Evolutionary conservation across 2,113 vertebrate species (phyloP).

Genomic region (Chaetura pelagica): DNA sequence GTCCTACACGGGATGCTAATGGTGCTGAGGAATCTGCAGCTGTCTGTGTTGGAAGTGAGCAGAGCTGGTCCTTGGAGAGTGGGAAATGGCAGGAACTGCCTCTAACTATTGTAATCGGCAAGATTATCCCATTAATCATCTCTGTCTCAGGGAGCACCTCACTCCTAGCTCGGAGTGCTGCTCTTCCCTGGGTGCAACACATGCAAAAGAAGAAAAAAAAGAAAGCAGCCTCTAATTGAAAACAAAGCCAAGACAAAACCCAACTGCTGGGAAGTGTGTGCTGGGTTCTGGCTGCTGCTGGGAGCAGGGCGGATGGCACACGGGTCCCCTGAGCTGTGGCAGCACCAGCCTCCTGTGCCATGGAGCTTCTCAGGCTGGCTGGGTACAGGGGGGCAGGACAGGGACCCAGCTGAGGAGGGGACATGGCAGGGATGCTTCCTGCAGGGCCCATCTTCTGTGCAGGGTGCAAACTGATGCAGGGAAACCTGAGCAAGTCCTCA

Average conservation of each 20-base stretch:
- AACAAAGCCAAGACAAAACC: constrained; percentile 59
- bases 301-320: neutral
- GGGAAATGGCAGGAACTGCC: constrained; percentile 65
- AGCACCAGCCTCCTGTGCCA: neutral
- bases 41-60: constrained; percentile 53
- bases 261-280: constrained; percentile 3
- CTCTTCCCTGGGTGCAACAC: constrained; percentile 49
- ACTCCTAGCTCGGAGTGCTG: constrained; percentile 54
- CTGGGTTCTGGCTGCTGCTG: neutral
- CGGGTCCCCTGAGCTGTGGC: neutral
- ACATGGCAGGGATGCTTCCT: no score
- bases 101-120: constrained; percentile 68
- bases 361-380: neutral
- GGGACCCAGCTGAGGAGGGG: accelerated
- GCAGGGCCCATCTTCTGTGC: neutral
- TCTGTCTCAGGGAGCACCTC: constrained; percentile 68
- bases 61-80: constrained; percentile 55
- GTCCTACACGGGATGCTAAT: constrained; percentile 9
- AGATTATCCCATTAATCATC: constrained; percentile 73
- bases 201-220: neutral
- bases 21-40: constrained; percentile 68
- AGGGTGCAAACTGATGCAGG: neutral
- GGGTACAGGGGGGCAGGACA: neutral
- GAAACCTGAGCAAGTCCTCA: no score
- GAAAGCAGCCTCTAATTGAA: constrained; percentile 36